These are phyloP conservation scores for Crax fasciolata DNA, from an alignment of 2,797 vertebrate species.

Conservation along the genomic window DNA sequence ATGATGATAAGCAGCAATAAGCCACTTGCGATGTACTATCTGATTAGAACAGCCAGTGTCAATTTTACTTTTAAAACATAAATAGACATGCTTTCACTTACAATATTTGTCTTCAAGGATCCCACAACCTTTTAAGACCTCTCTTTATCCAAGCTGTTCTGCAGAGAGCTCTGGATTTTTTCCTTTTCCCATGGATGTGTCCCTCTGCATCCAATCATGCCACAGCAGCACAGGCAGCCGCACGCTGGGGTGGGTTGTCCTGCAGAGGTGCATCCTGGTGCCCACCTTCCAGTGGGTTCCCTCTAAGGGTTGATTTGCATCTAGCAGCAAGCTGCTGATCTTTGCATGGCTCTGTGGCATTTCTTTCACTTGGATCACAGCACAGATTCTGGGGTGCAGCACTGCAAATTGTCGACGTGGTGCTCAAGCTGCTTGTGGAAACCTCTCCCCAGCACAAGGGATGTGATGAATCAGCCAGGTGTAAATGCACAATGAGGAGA, in stretches of 20 bases:
- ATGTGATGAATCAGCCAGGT: not conserved
- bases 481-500: not conserved
- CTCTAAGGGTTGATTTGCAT: not conserved
- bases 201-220: not conserved
- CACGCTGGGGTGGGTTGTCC: not conserved
- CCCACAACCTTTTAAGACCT: not conserved
- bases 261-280: rapidly evolving
- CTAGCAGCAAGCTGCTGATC: not conserved
- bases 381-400: not conserved
- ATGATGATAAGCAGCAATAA: not conserved
- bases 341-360: rapidly evolving
- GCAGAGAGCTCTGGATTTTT: not conserved
- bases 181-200: not conserved
- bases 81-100: not conserved
- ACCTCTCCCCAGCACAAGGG: rapidly evolving
- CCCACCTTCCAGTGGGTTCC: not conserved
- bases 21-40: not conserved
- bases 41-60: not conserved
- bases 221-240: not conserved
- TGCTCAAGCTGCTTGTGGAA: not conserved
- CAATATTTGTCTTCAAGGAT: not conserved
- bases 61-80: not conserved
- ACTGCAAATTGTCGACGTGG: rapidly evolving
- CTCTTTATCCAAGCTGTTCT: not conserved
- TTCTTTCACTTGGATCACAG: not conserved